phyloP scores from a whole-genome alignment of 2,888 invertebrate genomes.

The Lacanobia oleracea region DNA sequence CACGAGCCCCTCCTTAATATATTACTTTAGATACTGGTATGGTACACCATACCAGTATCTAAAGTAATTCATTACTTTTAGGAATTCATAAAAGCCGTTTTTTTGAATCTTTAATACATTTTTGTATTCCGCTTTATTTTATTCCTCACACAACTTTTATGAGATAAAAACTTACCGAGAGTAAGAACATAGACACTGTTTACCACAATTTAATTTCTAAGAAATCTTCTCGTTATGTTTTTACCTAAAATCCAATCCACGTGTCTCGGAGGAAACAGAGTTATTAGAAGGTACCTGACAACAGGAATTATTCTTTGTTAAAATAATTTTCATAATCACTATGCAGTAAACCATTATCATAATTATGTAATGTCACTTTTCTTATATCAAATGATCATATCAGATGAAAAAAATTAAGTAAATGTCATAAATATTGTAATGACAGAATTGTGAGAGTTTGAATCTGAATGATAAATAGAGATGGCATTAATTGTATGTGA shows the following conservation, averaged over 20 bases:
- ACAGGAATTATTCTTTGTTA: too few species aligned
- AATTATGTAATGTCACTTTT: too few species aligned
- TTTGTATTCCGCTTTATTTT: not conserved
- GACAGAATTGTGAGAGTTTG: too few species aligned
- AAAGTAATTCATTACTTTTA: not conserved
- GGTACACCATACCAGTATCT: not conserved
- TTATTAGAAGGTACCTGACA: not conserved
- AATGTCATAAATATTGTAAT: too few species aligned
- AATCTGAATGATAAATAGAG: too few species aligned
- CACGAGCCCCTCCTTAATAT: too few species aligned
- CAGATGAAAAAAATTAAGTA: too few species aligned
- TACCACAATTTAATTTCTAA: not conserved
- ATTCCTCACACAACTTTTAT: not conserved
- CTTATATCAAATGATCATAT: too few species aligned
- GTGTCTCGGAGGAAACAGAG: not conserved
- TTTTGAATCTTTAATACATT: not conserved
- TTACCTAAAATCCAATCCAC: not conserved
- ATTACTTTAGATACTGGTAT: too few species aligned
- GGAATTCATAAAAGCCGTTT: not conserved
- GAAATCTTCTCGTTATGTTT: not conserved
- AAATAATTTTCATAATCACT: not conserved
- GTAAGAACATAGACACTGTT: not conserved
- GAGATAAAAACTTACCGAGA: not conserved
- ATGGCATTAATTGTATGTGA: too few species aligned
- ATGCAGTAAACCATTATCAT: not conserved